These are phyloP conservation scores for Thaumatotibia leucotreta DNA, from an alignment of 1,140 invertebrate genomes.

Conservation along the genomic window DNA sequence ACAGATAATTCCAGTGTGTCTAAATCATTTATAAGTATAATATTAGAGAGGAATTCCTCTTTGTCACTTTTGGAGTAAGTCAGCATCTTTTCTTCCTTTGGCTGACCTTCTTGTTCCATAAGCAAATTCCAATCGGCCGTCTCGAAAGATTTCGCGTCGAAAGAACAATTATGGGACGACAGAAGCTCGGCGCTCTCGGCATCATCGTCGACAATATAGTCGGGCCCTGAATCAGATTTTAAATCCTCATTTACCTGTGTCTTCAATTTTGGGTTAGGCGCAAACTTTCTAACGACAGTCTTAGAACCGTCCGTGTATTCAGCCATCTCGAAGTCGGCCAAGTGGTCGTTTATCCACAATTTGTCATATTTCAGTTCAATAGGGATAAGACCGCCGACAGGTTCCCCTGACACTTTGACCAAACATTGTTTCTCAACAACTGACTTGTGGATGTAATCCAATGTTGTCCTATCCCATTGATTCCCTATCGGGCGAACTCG, in stretches of 20 bases:
- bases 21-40: background rate
- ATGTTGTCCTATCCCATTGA: constrained; percentile 48
- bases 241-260: constrained; percentile 13
- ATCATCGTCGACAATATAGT: constrained; percentile 54
- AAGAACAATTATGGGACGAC: constrained; percentile 30
- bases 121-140: constrained; percentile 55
- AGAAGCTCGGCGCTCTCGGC: constrained; percentile 16
- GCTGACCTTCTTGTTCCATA: constrained; percentile 36
- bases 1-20: background rate
- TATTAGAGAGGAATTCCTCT: constrained; percentile 44
- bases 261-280: constrained; percentile 17
- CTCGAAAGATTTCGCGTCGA: constrained; percentile 27
- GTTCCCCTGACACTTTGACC: constrained; percentile 42
- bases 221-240: constrained; percentile 51
- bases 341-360: constrained; percentile 58
- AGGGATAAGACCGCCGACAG: constrained; percentile 37
- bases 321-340: constrained; percentile 64
- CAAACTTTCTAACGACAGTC: constrained; percentile 39
- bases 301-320: constrained; percentile 49
- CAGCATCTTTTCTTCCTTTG: constrained; percentile 25
- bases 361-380: constrained; percentile 61
- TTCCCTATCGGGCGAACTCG: constrained; percentile 60
- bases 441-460: constrained; percentile 64
- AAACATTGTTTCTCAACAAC: constrained; percentile 61
- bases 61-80: constrained; percentile 32